A percentile compares a stretch with the other conserved stretches of the same genome.
These are phyloP conservation scores for Andrena fulva DNA, from an alignment of 2,888 invertebrate genomes.

Conservation along the genomic window DNA sequence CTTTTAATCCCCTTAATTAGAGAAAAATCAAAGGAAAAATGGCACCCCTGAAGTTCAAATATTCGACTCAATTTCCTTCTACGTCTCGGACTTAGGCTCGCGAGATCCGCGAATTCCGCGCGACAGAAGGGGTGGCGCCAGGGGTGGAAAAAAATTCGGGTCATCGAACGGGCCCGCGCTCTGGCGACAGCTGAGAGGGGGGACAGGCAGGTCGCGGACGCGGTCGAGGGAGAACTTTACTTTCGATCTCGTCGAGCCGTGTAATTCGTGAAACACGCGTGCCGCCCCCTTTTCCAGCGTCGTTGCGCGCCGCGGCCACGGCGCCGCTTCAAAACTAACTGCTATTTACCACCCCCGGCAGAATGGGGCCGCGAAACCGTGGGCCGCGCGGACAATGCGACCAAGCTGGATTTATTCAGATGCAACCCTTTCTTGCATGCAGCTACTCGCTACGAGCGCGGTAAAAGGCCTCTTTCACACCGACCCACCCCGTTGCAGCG, in stretches of 20 bases:
- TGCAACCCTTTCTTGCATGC: constrained; percentile 6
- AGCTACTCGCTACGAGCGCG: not conserved
- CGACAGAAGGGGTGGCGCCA: not conserved
- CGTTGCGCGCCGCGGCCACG: constrained; percentile 23
- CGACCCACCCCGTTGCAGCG: not conserved
- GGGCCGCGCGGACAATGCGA: constrained; percentile 48
- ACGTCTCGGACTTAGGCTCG: not conserved
- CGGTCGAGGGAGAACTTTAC: constrained; percentile 56
- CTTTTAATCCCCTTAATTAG: not conserved
- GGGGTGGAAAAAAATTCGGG: constrained; percentile 31
- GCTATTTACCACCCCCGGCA: constrained; percentile 53
- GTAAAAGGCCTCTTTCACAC: constrained; percentile 2
- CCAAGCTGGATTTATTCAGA: constrained; percentile 57
- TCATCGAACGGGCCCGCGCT: constrained; percentile 34
- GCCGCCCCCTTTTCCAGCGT: constrained; percentile 22
- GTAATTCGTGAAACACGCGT: constrained; percentile 58
- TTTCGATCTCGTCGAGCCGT: constrained; percentile 67
- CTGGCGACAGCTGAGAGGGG: constrained; percentile 27
- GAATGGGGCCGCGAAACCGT: constrained; percentile 47
- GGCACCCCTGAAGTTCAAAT: too few species aligned
- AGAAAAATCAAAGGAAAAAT: too few species aligned
- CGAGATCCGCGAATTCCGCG: not conserved
- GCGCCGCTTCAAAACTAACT: constrained; percentile 58
- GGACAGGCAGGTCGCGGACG: constrained; percentile 8
- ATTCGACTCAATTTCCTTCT: too few species aligned